phyloP scores from a whole-genome alignment of 2,113 vertebrate species.

The Talpa occidentalis region DNA sequence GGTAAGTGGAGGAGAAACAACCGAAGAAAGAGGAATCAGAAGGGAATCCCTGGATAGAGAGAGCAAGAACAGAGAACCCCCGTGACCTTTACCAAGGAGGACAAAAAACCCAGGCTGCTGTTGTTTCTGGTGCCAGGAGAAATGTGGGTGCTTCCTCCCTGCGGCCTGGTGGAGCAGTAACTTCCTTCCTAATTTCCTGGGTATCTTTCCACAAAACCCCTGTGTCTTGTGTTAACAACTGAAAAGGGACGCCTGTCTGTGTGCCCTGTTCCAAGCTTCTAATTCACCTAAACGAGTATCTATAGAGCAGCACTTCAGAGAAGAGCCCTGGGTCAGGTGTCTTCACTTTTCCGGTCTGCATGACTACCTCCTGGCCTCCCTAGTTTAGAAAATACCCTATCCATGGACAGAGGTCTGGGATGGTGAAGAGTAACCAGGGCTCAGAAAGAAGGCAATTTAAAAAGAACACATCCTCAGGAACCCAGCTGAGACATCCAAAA shows the following conservation, averaged over 20 bases:
- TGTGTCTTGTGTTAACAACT: background rate
- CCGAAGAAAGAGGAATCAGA: background rate
- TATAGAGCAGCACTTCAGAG: background rate
- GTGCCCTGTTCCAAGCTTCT: background rate
- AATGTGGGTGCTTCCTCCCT: background rate
- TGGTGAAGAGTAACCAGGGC: background rate
- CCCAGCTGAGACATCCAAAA: background rate
- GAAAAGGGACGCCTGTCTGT: background rate
- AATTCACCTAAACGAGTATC: background rate
- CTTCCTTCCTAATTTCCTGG: background rate
- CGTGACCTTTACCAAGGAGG: background rate
- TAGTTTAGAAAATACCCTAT: background rate
- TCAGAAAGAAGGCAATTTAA: background rate
- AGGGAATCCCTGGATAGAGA: background rate
- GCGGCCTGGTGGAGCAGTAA: background rate
- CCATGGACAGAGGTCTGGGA: background rate
- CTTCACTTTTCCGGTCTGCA: background rate
- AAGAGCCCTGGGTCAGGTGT: background rate
- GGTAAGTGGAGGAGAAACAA: background rate
- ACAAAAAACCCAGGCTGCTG: background rate
- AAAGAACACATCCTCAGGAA: background rate
- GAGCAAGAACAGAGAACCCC: background rate
- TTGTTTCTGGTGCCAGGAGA: accelerated
- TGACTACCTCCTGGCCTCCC: background rate
- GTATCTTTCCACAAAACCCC: background rate